Conservation (phyloP, 1,140 invertebrate species). For the Sycophila sp. region DNA sequence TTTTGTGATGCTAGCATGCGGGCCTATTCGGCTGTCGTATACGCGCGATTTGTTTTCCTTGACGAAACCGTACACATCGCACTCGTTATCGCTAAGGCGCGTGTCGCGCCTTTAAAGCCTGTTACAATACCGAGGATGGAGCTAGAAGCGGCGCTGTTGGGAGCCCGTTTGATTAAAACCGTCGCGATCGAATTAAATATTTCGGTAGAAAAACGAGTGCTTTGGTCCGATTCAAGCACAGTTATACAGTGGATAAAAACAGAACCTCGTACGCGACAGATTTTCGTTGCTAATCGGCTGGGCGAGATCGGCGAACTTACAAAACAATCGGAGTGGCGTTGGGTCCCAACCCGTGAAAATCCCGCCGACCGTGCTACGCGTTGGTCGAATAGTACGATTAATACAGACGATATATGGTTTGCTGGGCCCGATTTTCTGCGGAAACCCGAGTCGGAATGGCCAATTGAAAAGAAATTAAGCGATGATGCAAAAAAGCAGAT, state of each 20-base stretch:
- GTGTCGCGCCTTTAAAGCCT: neutral
- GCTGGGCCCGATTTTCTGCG: neutral
- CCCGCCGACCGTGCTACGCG: neutral
- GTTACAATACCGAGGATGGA: too few relatives aligned
- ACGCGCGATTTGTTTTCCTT: too few relatives aligned
- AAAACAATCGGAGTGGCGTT: neutral
- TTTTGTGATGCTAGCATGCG: too few relatives aligned
- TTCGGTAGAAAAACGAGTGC: neutral
- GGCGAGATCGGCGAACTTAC: neutral
- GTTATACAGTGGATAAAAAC: neutral
- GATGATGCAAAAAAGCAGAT: neutral
- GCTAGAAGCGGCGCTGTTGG: neutral
- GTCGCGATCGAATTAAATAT: neutral
- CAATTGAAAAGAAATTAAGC: neutral
- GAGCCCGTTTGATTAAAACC: neutral
- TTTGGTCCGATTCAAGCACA: neutral
- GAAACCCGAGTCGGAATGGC: neutral
- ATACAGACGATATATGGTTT: neutral
- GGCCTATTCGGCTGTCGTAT: too few relatives aligned
- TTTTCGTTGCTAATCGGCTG: neutral
- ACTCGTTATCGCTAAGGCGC: neutral
- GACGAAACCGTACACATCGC: neutral
- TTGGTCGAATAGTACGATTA: neutral
- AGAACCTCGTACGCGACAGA: neutral
- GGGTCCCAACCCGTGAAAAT: neutral